phyloP scores from a whole-genome alignment of 1,140 invertebrate genomes.

The Aphis craccivora region DNA sequence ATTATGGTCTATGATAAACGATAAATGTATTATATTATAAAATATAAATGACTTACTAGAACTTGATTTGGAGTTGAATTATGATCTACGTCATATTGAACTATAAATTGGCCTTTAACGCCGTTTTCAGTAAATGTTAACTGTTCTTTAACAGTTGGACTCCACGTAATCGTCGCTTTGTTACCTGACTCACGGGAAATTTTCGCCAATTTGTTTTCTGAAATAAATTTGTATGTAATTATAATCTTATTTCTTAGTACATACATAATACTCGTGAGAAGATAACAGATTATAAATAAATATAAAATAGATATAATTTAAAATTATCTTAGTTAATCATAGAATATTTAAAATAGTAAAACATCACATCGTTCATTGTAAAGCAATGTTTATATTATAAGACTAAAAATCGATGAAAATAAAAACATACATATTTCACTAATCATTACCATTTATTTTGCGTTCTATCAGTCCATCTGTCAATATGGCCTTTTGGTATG shows the following conservation, averaged over 20 bases:
- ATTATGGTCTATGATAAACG: neutral
- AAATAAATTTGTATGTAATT: neutral
- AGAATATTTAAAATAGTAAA: neutral
- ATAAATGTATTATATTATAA: neutral
- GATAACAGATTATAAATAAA: neutral
- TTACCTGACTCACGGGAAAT: slow-evolving; percentile 55
- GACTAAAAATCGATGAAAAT: neutral
- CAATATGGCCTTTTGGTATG: too few species aligned
- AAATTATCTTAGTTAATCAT: neutral
- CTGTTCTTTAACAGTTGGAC: slow-evolving; percentile 62
- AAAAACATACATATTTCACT: neutral
- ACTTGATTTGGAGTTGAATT: slow-evolving; percentile 67
- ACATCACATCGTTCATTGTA: neutral
- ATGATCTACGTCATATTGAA: slow-evolving; percentile 72
- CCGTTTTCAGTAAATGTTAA: slow-evolving; percentile 66
- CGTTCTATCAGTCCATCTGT: too few species aligned
- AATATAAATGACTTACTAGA: slow-evolving; percentile 64
- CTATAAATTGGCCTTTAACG: slow-evolving; percentile 71
- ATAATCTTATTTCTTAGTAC: neutral
- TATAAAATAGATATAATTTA: neutral
- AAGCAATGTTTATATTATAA: neutral
- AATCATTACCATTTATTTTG: too few species aligned
- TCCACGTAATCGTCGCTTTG: slow-evolving; percentile 59
- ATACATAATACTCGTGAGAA: neutral
- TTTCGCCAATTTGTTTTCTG: slow-evolving; percentile 57